Conservation (phyloP, 2,113 vertebrate genomes). For the Ameiurus melas region DNA sequence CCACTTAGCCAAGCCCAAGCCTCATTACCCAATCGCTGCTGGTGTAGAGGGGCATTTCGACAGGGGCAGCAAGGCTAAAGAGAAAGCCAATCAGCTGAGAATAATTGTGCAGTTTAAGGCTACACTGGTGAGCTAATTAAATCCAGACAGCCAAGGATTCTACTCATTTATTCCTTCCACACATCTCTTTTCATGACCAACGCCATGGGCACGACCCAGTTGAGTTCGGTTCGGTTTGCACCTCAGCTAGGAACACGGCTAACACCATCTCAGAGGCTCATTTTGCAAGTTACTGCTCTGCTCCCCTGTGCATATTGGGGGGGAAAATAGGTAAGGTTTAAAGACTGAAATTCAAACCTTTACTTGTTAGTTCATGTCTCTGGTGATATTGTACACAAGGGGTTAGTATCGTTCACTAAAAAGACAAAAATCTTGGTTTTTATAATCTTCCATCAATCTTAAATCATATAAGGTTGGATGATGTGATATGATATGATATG, state of each 20-base stretch:
- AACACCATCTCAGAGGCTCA: slow-evolving; percentile 1
- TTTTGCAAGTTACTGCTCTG: neutral
- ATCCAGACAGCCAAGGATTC: slow-evolving; percentile 37
- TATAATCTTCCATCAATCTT: neutral
- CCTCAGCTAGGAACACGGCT: slow-evolving; percentile 19
- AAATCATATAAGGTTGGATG: neutral
- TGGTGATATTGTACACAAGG: neutral
- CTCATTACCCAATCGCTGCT: slow-evolving; percentile 51
- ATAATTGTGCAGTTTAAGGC: slow-evolving; percentile 49
- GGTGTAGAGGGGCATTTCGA: slow-evolving; percentile 25
- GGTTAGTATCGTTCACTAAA: neutral
- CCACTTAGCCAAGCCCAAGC: slow-evolving; percentile 62
- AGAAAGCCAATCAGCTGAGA: slow-evolving; percentile 45
- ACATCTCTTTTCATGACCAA: slow-evolving; percentile 27
- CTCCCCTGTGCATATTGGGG: slow-evolving; percentile 8
- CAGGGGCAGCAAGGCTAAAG: slow-evolving; percentile 17
- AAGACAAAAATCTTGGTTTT: neutral
- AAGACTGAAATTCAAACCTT: neutral
- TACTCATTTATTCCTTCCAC: neutral
- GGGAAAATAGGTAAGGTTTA: slow-evolving; percentile 21
- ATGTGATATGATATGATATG: neutral
- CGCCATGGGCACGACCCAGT: neutral
- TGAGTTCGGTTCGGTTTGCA: slow-evolving; percentile 13
- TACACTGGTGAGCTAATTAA: slow-evolving; percentile 48
- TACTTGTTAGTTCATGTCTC: neutral